A percentile compares a stretch with the other conserved stretches of the same genome.
Evolutionary conservation across 2,888 invertebrate species (phyloP).

Genomic region (Caradrina kadenii): DNA sequence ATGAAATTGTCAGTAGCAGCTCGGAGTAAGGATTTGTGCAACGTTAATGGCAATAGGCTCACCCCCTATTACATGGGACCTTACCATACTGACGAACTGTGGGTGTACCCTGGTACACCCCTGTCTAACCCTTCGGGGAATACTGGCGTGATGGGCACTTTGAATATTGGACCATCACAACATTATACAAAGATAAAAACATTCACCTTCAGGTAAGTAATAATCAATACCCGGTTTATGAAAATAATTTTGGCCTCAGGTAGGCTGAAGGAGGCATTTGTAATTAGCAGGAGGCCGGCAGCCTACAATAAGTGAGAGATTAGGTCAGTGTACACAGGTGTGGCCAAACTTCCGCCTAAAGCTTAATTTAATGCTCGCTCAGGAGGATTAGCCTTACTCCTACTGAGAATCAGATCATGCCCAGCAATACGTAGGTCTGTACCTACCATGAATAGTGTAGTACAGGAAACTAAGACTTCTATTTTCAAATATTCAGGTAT

Average conservation of each 20-base stretch:
- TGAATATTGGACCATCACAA: too few species aligned
- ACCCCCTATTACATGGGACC: too few species aligned
- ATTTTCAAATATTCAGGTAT: neutral
- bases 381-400: slow-evolving; percentile 10
- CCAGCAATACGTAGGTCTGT: neutral
- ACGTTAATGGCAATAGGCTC: too few species aligned
- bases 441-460: slow-evolving; percentile 2
- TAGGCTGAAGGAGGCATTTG: slow-evolving; percentile 20
- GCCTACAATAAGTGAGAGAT: slow-evolving; percentile 64
- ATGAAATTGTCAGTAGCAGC: too few species aligned
- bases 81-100: too few species aligned
- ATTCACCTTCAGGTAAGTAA: neutral
- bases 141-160: too few species aligned
- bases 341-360: slow-evolving; percentile 51
- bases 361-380: slow-evolving; percentile 68
- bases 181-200: neutral
- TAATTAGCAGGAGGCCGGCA: slow-evolving; percentile 46
- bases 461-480: neutral
- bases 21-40: too few species aligned
- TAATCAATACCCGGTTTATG: neutral
- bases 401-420: slow-evolving; percentile 28
- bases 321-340: slow-evolving; percentile 70
- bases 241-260: neutral
- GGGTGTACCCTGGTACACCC: too few species aligned
- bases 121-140: too few species aligned